phyloP scores from a whole-genome alignment of 2,888 invertebrate species.

The Nemapogon koenigi region DNA sequence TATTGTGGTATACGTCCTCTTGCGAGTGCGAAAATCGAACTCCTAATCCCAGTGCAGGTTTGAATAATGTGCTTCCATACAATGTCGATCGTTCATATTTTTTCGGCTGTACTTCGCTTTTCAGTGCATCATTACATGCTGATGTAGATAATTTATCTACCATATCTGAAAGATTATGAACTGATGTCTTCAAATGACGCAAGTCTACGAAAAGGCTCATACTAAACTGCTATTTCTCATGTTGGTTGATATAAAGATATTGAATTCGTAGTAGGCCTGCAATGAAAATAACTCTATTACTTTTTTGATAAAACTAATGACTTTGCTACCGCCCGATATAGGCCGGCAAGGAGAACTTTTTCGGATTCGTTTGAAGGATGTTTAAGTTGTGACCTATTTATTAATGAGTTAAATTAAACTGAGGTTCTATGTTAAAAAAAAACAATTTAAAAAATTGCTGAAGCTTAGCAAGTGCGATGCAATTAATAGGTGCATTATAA shows the following conservation, averaged over 20 bases:
- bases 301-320: no score
- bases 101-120: conserved; percentile 24
- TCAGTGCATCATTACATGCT: conserved; percentile 30
- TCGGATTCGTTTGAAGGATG: no score
- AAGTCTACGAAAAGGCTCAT: conserved; percentile 61
- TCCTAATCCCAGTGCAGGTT: conserved; percentile 50
- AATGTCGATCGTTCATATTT: conserved; percentile 32
- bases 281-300: no score
- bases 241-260: background rate
- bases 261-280: no score
- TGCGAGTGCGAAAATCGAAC: conserved; percentile 55
- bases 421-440: background rate
- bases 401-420: no score
- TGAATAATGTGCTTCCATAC: conserved; percentile 41
- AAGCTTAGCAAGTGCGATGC: background rate
- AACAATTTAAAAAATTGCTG: background rate
- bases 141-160: conserved; percentile 52
- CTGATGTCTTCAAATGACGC: conserved; percentile 54
- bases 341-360: no score
- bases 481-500: no score
- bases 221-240: conserved; percentile 2
- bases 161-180: conserved; percentile 55
- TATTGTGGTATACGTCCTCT: conserved; percentile 47
- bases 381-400: no score
- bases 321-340: no score